Evolutionary conservation across 1,140 invertebrate genomes (phyloP).

Genomic region (Aphis gossypii): DNA sequence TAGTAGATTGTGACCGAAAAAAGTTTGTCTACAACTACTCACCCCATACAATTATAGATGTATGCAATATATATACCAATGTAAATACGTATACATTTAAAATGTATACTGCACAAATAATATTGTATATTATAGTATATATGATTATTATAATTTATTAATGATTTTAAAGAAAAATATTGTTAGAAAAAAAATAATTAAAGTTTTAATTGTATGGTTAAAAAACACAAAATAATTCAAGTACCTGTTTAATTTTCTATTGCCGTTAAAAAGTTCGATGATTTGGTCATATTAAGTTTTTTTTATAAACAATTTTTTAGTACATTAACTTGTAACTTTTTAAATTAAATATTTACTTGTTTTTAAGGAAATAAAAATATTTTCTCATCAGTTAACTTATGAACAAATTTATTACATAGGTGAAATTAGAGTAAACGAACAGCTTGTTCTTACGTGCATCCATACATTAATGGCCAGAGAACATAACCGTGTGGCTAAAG

Average conservation of each 20-base stretch:
- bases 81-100: too few relatives aligned
- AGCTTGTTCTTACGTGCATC: constrained; percentile 87
- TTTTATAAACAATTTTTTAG: background rate
- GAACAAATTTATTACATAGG: constrained; percentile 68
- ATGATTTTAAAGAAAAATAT: background rate
- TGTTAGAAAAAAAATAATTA: background rate
- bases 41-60: too few relatives aligned
- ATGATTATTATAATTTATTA: too few relatives aligned
- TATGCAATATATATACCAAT: too few relatives aligned
- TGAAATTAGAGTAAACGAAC: constrained; percentile 93
- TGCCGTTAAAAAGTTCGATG: background rate
- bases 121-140: too few relatives aligned
- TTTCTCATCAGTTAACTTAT: background rate
- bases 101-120: too few relatives aligned
- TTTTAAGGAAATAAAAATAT: background rate
- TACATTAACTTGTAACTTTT: background rate
- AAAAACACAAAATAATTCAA: too few relatives aligned
- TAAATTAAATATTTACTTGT: background rate
- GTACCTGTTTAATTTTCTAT: too few relatives aligned
- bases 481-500: constrained; percentile 85
- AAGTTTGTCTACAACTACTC: too few relatives aligned
- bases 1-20: too few relatives aligned
- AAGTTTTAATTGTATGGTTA: too few relatives aligned
- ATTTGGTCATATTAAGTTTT: background rate
- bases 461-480: constrained; percentile 88